Conservation (phyloP, 2,113 vertebrate species). For the Ochotona princeps region DNA sequence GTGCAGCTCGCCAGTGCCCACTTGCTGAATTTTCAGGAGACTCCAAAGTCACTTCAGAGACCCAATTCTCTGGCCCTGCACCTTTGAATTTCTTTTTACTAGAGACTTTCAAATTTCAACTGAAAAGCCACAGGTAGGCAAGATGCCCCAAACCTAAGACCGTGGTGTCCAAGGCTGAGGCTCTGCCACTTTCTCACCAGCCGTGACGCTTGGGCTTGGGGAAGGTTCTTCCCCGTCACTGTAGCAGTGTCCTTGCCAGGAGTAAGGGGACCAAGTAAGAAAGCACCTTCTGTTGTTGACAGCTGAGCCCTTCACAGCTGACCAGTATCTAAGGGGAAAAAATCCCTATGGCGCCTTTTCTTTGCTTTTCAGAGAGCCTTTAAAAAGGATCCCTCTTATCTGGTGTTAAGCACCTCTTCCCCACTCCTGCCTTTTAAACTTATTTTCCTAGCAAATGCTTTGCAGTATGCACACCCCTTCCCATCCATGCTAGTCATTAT, state of each 20-base stretch:
- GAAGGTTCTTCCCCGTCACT: neutral
- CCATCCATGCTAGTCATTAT: neutral
- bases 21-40: constrained; percentile 14
- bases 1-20: neutral
- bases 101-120: constrained; percentile 12
- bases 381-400: neutral
- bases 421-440: neutral
- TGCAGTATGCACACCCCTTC: neutral
- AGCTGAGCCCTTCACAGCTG: neutral
- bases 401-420: too few relatives aligned
- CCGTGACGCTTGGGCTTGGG: neutral
- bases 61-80: neutral
- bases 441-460: constrained; percentile 39
- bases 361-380: neutral
- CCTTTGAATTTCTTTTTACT: constrained; percentile 42
- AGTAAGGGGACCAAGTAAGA: neutral
- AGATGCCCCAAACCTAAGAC: neutral
- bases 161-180: neutral
- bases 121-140: neutral
- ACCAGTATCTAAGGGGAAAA: neutral
- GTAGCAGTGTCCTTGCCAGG: neutral
- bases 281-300: neutral
- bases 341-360: neutral
- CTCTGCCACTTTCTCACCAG: neutral
- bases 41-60: constrained; percentile 20